phyloP scores from a whole-genome alignment of 1,140 invertebrate species.

The Atta texana region DNA sequence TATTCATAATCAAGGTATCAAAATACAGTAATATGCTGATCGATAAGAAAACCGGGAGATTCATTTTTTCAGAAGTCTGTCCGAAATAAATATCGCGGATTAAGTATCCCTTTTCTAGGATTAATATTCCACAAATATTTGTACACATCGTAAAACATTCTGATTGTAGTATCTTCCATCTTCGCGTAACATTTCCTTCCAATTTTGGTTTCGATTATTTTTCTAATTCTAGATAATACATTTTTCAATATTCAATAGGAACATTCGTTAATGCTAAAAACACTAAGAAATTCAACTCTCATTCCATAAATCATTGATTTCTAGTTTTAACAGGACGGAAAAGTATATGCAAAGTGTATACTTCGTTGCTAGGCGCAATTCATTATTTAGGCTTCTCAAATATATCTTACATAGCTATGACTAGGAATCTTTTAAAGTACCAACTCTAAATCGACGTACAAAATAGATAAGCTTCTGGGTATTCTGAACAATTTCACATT shows the following conservation, averaged over 20 bases:
- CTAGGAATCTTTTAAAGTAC: neutral
- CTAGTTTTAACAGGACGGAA: constrained; percentile 54
- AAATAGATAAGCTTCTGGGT: constrained; percentile 40
- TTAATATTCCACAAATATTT: too few relatives aligned
- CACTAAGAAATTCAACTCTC: constrained; percentile 21
- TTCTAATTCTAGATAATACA: too few relatives aligned
- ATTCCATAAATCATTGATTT: constrained; percentile 34
- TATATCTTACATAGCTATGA: constrained; percentile 42
- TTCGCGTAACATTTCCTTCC: too few relatives aligned
- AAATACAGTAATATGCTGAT: too few relatives aligned
- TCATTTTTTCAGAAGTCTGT: too few relatives aligned
- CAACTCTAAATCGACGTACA: constrained; percentile 37
- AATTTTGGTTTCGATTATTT: too few relatives aligned
- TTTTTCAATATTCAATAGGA: constrained; percentile 12
- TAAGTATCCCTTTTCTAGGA: too few relatives aligned
- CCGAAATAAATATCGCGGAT: too few relatives aligned
- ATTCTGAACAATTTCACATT: constrained; percentile 19
- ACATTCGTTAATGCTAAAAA: constrained; percentile 41
- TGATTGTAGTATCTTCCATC: too few relatives aligned
- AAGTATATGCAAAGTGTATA: constrained; percentile 44
- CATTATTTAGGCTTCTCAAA: constrained; percentile 28
- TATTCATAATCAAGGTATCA: too few relatives aligned
- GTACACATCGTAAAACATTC: too few relatives aligned
- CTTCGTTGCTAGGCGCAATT: constrained; percentile 40
- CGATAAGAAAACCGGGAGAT: too few relatives aligned